phyloP scores from a whole-genome alignment of 2,113 vertebrate genomes.

The Hassar affinis region DNA sequence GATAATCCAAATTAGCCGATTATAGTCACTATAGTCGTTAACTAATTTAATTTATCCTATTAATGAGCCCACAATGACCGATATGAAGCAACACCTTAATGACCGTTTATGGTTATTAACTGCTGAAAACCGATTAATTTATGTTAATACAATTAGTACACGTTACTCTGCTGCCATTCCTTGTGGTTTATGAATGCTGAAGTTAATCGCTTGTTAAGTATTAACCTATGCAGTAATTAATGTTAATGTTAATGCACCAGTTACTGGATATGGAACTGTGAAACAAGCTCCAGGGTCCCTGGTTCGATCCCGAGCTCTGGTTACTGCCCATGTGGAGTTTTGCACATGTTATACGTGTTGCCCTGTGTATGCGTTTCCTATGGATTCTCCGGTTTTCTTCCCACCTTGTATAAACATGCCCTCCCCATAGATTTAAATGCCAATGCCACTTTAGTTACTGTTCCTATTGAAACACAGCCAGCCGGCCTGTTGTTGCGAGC shows the following conservation, averaged over 20 bases:
- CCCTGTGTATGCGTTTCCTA: neutral
- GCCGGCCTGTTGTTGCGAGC: neutral
- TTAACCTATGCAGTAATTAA: neutral
- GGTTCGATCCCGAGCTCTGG: neutral
- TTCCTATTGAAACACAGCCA: neutral
- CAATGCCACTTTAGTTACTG: neutral
- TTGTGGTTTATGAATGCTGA: neutral
- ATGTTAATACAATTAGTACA: neutral
- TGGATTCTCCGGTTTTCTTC: neutral
- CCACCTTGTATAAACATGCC: neutral
- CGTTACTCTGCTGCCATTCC: neutral
- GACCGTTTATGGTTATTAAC: neutral
- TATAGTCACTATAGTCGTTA: neutral
- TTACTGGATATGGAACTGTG: neutral
- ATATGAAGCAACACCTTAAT: neutral
- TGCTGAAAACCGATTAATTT: neutral
- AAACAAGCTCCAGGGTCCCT: neutral
- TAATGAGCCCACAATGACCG: neutral
- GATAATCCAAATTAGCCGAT: neutral
- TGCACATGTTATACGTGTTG: too few species aligned
- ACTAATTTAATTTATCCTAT: neutral
- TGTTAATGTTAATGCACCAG: neutral
- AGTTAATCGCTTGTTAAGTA: neutral
- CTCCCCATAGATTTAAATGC: neutral
- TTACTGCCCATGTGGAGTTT: neutral